Conservation (phyloP, 2,888 invertebrate species). For the Lymantria monacha region DNA sequence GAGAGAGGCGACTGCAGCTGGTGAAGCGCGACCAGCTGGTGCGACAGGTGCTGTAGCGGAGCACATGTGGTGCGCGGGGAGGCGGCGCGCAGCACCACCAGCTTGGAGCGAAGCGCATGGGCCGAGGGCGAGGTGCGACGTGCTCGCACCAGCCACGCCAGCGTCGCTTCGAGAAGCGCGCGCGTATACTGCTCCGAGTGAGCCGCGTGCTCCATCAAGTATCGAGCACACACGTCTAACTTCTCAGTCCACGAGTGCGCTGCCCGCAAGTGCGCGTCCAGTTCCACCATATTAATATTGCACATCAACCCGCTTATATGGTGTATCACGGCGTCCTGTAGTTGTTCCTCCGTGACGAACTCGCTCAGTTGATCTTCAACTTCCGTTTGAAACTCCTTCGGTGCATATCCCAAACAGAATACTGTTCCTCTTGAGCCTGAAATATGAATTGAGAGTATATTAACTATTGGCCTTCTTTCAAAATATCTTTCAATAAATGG, state of each 20-base stretch:
- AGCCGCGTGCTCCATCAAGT: conserved; percentile 36
- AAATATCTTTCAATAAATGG: too few relatives aligned
- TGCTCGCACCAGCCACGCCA: conserved; percentile 34
- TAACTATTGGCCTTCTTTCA: too few relatives aligned
- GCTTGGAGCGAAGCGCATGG: background rate
- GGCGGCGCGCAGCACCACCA: background rate
- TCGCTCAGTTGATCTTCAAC: conserved; percentile 2
- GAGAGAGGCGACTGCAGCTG: background rate
- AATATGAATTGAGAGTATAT: too few relatives aligned
- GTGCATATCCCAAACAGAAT: conserved; percentile 30
- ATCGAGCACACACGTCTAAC: conserved; percentile 26
- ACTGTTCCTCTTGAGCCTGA: conserved; percentile 13
- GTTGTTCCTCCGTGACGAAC: conserved; percentile 2
- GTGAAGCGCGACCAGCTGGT: background rate
- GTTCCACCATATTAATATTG: background rate
- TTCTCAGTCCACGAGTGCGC: conserved; percentile 17
- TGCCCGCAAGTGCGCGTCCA: conserved; percentile 5
- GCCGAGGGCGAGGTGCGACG: conserved; percentile 17
- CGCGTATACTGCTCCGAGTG: conserved; percentile 49
- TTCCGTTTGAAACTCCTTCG: conserved; percentile 9
- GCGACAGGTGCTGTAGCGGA: background rate
- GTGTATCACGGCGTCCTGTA: conserved; percentile 12
- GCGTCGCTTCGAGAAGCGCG: conserved; percentile 41
- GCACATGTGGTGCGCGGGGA: background rate
- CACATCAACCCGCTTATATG: conserved; percentile 16